phyloP scores from a whole-genome alignment of 92 coral and sea anemone genomes.

The Anthopleura xanthogrammica region DNA sequence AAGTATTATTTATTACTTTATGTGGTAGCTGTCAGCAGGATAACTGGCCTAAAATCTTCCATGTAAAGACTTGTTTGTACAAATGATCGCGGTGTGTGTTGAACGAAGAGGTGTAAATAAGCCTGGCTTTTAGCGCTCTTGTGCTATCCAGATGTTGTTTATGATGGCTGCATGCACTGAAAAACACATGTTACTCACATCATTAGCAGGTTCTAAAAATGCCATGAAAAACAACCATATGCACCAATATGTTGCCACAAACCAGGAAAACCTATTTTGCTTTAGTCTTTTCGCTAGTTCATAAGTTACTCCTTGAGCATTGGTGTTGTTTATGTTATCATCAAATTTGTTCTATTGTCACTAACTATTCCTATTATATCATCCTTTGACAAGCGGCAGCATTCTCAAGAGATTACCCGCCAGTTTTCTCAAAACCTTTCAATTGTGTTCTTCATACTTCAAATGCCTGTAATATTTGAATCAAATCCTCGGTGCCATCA shows the following conservation, averaged over 20 bases:
- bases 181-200: slow-evolving; percentile 37
- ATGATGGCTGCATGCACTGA: slow-evolving; percentile 9
- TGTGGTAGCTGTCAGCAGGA: slow-evolving; percentile 15
- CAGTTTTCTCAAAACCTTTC: background rate
- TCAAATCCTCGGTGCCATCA: background rate
- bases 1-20: background rate
- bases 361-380: slow-evolving; percentile 5
- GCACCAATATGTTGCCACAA: background rate
- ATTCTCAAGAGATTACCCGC: slow-evolving; percentile 13
- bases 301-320: background rate
- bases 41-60: slow-evolving; percentile 4
- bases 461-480: background rate
- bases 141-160: slow-evolving; percentile 44
- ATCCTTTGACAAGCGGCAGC: slow-evolving; percentile 5
- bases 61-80: slow-evolving; percentile 39
- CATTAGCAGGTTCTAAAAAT: background rate
- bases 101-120: slow-evolving; percentile 24
- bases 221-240: background rate
- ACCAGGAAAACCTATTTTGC: background rate
- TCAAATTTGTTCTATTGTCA: slow-evolving; percentile 2
- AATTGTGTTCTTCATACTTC: slow-evolving; percentile 4
- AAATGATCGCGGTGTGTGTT: slow-evolving; percentile 32
- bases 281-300: background rate
- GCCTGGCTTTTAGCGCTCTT: slow-evolving; percentile 41
- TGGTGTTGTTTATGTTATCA: background rate